These are phyloP conservation scores for Coelopa pilipes DNA, from an alignment of 2,888 invertebrate genomes.

Conservation along the genomic window DNA sequence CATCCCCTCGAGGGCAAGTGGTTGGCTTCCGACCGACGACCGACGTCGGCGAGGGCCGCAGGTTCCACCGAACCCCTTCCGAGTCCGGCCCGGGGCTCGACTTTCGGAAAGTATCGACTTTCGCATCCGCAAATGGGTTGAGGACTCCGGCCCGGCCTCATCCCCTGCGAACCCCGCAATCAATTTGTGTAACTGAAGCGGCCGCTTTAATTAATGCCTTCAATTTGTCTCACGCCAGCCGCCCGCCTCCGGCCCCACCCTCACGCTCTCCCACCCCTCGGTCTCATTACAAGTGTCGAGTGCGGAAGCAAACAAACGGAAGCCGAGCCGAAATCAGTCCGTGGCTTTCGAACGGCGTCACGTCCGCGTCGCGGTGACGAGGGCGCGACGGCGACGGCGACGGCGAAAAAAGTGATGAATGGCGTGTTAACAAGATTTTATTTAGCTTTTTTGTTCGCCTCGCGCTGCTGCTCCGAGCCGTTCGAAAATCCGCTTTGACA, in stretches of 20 bases:
- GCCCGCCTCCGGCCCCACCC: too few relatives aligned
- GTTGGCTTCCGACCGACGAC: not conserved
- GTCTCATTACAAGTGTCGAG: slow-evolving; percentile 41
- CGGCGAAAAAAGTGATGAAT: slow-evolving; percentile 61
- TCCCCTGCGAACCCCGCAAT: not conserved
- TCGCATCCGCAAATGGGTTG: not conserved
- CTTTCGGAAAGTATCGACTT: slow-evolving; percentile 1
- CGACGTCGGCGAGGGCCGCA: too few relatives aligned
- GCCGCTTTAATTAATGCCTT: slow-evolving; percentile 59
- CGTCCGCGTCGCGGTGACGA: slow-evolving; percentile 38
- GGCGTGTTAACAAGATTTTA: slow-evolving; percentile 67
- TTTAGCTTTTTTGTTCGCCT: slow-evolving; percentile 50
- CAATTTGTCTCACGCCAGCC: slow-evolving; percentile 55
- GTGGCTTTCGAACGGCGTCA: slow-evolving; percentile 45
- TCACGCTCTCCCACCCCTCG: slow-evolving; percentile 47
- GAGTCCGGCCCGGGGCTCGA: not conserved
- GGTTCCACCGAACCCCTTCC: too few relatives aligned
- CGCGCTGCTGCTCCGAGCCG: slow-evolving; percentile 52
- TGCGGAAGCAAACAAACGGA: slow-evolving; percentile 18
- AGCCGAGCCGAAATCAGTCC: slow-evolving; percentile 41
- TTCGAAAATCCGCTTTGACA: slow-evolving; percentile 62
- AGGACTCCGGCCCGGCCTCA: not conserved
- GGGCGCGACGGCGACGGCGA: slow-evolving; percentile 3
- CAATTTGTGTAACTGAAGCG: slow-evolving; percentile 26
- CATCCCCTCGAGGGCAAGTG: not conserved